These are phyloP conservation scores for Mystacornis crossleyi DNA, from an alignment of 2,113 vertebrate species.

Conservation along the genomic window DNA sequence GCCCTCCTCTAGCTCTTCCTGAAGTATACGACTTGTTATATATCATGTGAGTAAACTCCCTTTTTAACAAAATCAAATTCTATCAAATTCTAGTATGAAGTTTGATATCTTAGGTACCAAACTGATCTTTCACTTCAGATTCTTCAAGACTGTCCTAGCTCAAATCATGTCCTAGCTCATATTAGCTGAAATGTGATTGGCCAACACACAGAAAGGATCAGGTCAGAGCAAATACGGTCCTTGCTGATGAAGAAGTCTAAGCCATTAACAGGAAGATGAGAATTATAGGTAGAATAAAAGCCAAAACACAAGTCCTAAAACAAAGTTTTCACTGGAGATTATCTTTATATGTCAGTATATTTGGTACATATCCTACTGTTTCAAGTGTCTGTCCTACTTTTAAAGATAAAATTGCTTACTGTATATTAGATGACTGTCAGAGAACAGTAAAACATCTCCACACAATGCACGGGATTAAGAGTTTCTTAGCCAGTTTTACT, in stretches of 20 bases:
- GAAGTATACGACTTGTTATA: background rate
- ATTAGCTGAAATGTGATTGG: background rate
- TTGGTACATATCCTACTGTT: background rate
- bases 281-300: background rate
- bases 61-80: background rate
- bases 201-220: background rate
- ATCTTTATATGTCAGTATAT: background rate
- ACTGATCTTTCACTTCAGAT: fast-evolving
- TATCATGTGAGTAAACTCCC: background rate
- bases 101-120: background rate
- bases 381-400: background rate
- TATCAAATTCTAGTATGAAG: background rate
- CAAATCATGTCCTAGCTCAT: background rate
- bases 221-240: background rate
- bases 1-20: background rate
- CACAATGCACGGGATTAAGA: fast-evolving
- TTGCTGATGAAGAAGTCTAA: background rate
- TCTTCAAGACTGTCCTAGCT: background rate
- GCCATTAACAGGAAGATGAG: background rate
- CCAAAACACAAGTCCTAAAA: background rate
- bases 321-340: background rate
- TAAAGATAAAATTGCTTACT: background rate
- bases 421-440: background rate
- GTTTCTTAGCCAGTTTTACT: background rate
- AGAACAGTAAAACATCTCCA: background rate